These are phyloP conservation scores for Rhimphoctona megacephalus DNA, from an alignment of 2,888 invertebrate genomes.

Conservation along the genomic window DNA sequence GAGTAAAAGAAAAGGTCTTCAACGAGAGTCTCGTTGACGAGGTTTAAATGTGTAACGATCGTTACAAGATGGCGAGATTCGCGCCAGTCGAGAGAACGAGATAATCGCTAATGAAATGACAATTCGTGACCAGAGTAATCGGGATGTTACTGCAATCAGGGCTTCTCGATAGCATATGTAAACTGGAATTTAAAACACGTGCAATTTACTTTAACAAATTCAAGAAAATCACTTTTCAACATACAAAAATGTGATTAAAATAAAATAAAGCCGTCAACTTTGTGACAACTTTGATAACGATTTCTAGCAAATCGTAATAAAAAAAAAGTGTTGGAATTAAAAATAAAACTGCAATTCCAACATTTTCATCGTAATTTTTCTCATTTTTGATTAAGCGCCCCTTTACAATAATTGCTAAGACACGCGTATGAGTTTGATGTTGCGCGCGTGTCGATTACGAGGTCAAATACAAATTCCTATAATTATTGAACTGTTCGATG, in stretches of 20 bases:
- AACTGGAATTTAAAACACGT: neutral
- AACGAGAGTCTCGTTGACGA: slow-evolving; percentile 26
- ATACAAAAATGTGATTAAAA: neutral
- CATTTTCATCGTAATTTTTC: neutral
- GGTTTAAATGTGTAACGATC: slow-evolving; percentile 20
- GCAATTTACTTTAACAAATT: neutral
- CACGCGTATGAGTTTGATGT: neutral
- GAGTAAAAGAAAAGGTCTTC: neutral
- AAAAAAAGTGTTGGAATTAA: no score
- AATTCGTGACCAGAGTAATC: slow-evolving; percentile 30
- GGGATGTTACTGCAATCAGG: slow-evolving; percentile 27
- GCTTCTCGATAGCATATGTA: neutral
- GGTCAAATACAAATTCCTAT: slow-evolving; percentile 60
- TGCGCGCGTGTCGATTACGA: slow-evolving; percentile 34
- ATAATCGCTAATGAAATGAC: slow-evolving; percentile 38
- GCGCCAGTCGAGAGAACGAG: slow-evolving; percentile 21
- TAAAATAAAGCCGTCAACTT: neutral
- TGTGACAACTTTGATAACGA: neutral
- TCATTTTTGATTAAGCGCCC: neutral
- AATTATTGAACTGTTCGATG: slow-evolving; percentile 64
- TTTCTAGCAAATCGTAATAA: neutral
- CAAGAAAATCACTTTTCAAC: neutral
- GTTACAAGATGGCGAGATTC: slow-evolving; percentile 19
- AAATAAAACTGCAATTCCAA: neutral
- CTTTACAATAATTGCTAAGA: neutral